Conservation (phyloP, 2,888 invertebrate genomes). For the Lasioglossum vierecki region DNA sequence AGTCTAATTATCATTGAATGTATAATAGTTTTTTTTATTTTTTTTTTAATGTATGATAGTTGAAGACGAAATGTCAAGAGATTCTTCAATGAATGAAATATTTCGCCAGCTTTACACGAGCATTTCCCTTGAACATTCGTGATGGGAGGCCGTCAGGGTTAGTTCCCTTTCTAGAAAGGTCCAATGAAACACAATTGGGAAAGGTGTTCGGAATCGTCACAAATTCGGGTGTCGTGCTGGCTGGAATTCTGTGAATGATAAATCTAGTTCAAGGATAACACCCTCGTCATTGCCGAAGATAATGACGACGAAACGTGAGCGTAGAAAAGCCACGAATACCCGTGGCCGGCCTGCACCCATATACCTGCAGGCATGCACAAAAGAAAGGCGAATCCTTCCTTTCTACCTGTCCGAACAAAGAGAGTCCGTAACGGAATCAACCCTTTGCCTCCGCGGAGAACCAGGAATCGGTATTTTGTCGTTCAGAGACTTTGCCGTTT, state of each 20-base stretch:
- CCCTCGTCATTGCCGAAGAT: slow-evolving; percentile 74
- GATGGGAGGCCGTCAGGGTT: background rate
- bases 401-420: slow-evolving; percentile 78
- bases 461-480: slow-evolving; percentile 52
- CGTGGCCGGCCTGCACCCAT: slow-evolving; percentile 66
- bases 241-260: slow-evolving; percentile 67
- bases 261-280: slow-evolving; percentile 74
- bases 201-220: slow-evolving; percentile 40
- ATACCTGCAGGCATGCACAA: slow-evolving; percentile 67
- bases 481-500: slow-evolving; percentile 34
- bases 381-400: slow-evolving; percentile 72
- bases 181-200: slow-evolving; percentile 28
- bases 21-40: background rate
- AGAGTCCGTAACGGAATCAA: slow-evolving; percentile 73
- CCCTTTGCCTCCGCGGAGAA: slow-evolving; percentile 59
- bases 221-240: slow-evolving; percentile 39
- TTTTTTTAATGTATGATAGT: background rate
- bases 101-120: background rate
- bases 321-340: slow-evolving; percentile 67
- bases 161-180: slow-evolving; percentile 19
- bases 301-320: slow-evolving; percentile 66
- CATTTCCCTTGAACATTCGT: background rate
- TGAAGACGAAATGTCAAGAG: background rate
- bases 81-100: background rate
- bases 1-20: background rate